A percentile compares a stretch with the other conserved stretches of the same genome.
Conservation (phyloP, 92 coral and sea anemone species). For the Siderastrea radians region DNA sequence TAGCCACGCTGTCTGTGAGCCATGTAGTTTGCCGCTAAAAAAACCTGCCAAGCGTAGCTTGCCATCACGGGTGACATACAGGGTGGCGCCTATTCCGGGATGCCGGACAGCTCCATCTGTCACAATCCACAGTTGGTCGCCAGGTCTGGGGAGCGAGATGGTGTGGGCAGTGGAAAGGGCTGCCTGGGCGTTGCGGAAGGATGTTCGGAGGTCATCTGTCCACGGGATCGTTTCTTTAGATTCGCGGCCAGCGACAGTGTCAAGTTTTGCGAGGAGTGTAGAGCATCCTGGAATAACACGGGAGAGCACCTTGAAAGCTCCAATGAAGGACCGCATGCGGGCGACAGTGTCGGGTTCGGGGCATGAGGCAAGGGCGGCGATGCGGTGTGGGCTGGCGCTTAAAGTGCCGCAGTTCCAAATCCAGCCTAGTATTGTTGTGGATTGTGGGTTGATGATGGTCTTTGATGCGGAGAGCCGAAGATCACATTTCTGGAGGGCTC, state of each 20-base stretch:
- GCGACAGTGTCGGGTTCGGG: slow-evolving; percentile 52
- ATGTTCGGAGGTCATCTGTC: slow-evolving; percentile 60
- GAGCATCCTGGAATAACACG: slow-evolving; percentile 70
- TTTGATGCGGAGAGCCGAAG: slow-evolving; percentile 60
- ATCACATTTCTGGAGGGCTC: slow-evolving; percentile 58
- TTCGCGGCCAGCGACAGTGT: slow-evolving; percentile 60
- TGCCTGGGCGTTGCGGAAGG: slow-evolving; percentile 67
- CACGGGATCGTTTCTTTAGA: slow-evolving; percentile 58
- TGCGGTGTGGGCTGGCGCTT: slow-evolving; percentile 66
- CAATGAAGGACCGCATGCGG: slow-evolving; percentile 62
- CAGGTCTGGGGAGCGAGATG: too few species aligned
- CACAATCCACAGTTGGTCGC: too few species aligned
- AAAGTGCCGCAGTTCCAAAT: slow-evolving; percentile 61
- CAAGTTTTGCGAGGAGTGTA: slow-evolving; percentile 63
- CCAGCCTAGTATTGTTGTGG: slow-evolving; percentile 63
- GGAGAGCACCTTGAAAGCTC: slow-evolving; percentile 66
- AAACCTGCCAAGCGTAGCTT: slow-evolving; percentile 47
- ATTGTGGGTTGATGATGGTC: slow-evolving; percentile 54
- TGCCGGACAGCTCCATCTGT: too few species aligned
- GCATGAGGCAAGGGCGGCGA: slow-evolving; percentile 65
- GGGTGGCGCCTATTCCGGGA: too few species aligned
- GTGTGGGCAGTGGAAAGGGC: too few species aligned
- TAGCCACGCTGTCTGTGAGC: slow-evolving; percentile 47
- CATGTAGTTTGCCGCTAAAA: slow-evolving; percentile 61
- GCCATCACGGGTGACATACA: slow-evolving; percentile 54